A percentile compares a stretch with the other conserved stretches of the same genome.
These are phyloP conservation scores for Ctenodactylus gundi DNA, from an alignment of 2,113 vertebrate species.

Conservation along the genomic window DNA sequence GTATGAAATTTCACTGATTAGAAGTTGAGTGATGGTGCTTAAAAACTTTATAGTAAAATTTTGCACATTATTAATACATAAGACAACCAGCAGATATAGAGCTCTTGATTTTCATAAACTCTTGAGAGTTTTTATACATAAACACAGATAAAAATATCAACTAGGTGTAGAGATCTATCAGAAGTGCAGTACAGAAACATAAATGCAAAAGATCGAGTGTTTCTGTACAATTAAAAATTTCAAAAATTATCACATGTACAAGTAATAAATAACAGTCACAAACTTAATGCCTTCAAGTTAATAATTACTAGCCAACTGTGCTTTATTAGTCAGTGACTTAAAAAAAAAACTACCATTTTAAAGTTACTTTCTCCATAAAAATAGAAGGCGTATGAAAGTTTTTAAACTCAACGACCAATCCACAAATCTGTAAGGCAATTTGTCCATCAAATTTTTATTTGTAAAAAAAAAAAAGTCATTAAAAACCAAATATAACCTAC, in stretches of 20 bases:
- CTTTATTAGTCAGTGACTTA: conserved; percentile 65
- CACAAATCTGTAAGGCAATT: conserved; percentile 62
- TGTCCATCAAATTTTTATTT: conserved; percentile 64
- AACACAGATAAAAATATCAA: conserved; percentile 10
- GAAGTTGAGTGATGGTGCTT: background rate
- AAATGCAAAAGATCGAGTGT: conserved; percentile 40
- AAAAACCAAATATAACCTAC: conserved; percentile 69
- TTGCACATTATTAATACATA: conserved; percentile 47
- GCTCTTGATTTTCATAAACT: conserved; percentile 16
- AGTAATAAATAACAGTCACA: conserved; percentile 67
- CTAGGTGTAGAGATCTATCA: conserved; percentile 17
- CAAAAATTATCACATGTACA: conserved; percentile 63
- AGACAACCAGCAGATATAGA: background rate
- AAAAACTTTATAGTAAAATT: conserved; percentile 40
- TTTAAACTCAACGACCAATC: conserved; percentile 30
- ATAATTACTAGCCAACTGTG: conserved; percentile 47
- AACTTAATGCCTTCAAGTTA: conserved; percentile 42
- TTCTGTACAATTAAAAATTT: conserved; percentile 58
- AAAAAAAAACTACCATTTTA: conserved; percentile 49
- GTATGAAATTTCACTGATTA: conserved; percentile 33
- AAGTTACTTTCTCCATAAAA: conserved; percentile 71
- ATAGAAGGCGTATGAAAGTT: conserved; percentile 72
- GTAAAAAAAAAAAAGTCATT: conserved; percentile 69
- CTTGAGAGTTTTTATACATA: background rate
- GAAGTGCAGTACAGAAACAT: conserved; percentile 31